A percentile compares a stretch with the other conserved stretches of the same genome.
Evolutionary conservation across 2,113 vertebrate genomes (phyloP).

Genomic region (Carettochelys insculpta): DNA sequence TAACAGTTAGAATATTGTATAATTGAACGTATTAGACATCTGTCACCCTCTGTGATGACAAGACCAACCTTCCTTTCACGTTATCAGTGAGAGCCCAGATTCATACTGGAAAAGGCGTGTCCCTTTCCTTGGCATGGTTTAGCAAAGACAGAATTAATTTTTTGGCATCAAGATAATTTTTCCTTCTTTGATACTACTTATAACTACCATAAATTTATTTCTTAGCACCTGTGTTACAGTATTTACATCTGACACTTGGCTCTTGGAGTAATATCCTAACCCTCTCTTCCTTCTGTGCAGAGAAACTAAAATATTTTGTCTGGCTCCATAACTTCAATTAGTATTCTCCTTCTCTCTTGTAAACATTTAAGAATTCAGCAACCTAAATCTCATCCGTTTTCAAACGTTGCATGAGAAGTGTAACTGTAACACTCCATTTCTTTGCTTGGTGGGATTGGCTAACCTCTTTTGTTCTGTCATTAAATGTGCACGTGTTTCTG

Average conservation of each 20-base stretch:
- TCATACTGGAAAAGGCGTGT: not conserved
- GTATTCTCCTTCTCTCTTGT: not conserved
- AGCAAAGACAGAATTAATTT: not conserved
- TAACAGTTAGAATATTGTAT: not conserved
- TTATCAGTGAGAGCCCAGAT: constrained; percentile 1
- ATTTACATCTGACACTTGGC: constrained; percentile 34
- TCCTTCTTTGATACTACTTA: not conserved
- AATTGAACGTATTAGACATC: not conserved
- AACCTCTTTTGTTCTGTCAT: not conserved
- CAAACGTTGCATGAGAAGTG: not conserved
- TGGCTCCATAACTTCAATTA: not conserved
- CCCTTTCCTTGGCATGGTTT: not conserved
- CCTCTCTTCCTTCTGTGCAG: constrained; percentile 24
- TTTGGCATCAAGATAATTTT: constrained; percentile 18
- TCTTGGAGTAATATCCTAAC: constrained; percentile 25
- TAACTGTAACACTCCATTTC: not conserved
- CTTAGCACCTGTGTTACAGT: not conserved
- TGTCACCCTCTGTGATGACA: not conserved
- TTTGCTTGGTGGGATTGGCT: not conserved
- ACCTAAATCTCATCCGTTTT: not conserved
- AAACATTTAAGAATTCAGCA: not conserved
- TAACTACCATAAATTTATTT: constrained; percentile 22
- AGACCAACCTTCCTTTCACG: not conserved
- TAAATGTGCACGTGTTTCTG: not conserved
- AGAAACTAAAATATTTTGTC: constrained; percentile 1